Evolutionary conservation across 2,113 vertebrate genomes (phyloP).

Genomic region (Riparia riparia): DNA sequence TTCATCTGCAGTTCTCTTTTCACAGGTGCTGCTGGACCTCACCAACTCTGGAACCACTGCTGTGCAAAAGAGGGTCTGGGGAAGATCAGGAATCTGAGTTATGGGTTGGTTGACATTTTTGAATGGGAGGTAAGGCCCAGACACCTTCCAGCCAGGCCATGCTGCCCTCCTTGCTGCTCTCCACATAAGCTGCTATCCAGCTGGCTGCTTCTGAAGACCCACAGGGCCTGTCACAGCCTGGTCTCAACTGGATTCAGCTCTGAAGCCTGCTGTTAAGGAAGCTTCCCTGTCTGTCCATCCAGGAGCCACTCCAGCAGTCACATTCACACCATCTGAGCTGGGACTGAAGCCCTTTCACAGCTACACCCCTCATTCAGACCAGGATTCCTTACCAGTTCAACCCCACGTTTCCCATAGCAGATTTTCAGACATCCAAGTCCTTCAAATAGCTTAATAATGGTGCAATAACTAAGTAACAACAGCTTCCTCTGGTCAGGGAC

Average conservation of each 20-base stretch:
- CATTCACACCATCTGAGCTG: not conserved
- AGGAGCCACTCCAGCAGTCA: not conserved
- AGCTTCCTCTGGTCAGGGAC: not conserved
- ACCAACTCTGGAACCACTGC: not conserved
- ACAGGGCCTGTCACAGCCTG: not conserved
- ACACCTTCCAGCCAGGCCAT: not conserved
- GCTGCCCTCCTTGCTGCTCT: rapidly evolving
- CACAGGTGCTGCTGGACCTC: not conserved
- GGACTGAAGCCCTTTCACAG: not conserved
- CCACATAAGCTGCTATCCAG: not conserved
- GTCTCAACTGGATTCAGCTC: not conserved
- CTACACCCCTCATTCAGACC: not conserved
- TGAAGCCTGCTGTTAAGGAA: not conserved
- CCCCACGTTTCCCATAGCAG: not conserved
- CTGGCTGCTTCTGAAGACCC: not conserved
- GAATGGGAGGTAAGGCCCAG: not conserved
- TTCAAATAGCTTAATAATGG: not conserved
- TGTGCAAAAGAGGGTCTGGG: not conserved
- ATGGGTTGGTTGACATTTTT: not conserved
- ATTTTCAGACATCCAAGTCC: not conserved
- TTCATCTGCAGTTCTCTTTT: not conserved
- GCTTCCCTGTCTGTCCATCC: not conserved
- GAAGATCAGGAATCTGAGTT: not conserved
- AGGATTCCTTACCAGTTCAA: not conserved
- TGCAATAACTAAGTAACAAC: not conserved